Evolutionary conservation across 2,888 invertebrate genomes (phyloP).

Genomic region (Epirrhoe alternata): DNA sequence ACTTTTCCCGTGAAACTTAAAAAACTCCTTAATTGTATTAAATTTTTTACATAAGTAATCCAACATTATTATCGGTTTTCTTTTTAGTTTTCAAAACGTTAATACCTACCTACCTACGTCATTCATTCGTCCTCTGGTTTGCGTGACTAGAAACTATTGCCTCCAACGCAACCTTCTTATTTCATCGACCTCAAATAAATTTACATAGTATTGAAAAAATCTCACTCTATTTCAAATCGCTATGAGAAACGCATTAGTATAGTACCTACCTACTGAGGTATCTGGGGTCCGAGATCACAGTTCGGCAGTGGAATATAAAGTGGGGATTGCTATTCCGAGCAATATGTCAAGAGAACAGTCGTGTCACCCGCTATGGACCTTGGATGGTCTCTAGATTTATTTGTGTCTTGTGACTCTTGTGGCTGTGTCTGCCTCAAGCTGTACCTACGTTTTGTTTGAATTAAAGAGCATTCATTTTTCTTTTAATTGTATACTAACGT

Average conservation of each 20-base stretch:
- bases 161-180: neutral
- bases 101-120: neutral
- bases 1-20: too few relatives aligned
- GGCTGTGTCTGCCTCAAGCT: neutral
- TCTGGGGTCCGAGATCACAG: slow-evolving; percentile 64
- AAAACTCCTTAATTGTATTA: too few relatives aligned
- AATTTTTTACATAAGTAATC: too few relatives aligned
- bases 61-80: too few relatives aligned
- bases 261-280: too few relatives aligned
- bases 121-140: neutral
- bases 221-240: slow-evolving; percentile 72
- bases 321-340: slow-evolving; percentile 64
- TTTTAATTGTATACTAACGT: too few relatives aligned
- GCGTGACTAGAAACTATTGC: neutral
- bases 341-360: slow-evolving; percentile 71
- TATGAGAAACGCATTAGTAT: slow-evolving; percentile 77
- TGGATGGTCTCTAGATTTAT: slow-evolving; percentile 38
- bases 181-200: neutral
- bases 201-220: slow-evolving; percentile 55
- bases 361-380: slow-evolving; percentile 45
- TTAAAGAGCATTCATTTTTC: too few relatives aligned
- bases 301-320: slow-evolving; percentile 75
- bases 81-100: neutral
- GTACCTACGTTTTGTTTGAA: neutral
- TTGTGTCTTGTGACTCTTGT: slow-evolving; percentile 18